Base-by-base conservation (phyloP, 1,140 invertebrate genomes). In the Drosophila biarmipes region DNA sequence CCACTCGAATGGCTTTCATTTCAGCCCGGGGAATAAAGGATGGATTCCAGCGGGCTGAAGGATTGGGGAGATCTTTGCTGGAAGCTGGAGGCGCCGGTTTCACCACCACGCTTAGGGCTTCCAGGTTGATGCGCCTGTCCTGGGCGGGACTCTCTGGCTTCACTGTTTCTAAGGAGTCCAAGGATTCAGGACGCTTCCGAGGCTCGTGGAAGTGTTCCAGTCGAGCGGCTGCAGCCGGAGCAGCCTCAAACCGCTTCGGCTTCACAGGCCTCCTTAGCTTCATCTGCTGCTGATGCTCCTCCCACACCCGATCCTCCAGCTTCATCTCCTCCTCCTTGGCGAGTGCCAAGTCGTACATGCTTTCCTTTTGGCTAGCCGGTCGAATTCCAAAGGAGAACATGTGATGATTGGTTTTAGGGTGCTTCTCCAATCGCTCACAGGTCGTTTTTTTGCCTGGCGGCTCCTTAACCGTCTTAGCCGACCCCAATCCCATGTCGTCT, bases 311-410 rank as follows among this genome's bases (percentile, higher is more conserved):
- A 8, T 57, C 46, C 43, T 64, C 57, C 21, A 86, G 51, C 34
- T 72, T 87, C 0, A 31, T 38, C 19, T 86, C 82, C 58, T 86
- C 82, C 14, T 40, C 43, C 14, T 54, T 35, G 1, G 82, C 64
- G 7, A 52, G 15, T 0, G 29, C 64, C 34, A 68, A 38, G 12
- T 51, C 52, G 8, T 42, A 11, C 8, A 52, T 11, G 11, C 24
- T 67, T 14, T 71, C 68, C 2, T 6, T 10, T 6, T 59, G 7
- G 7, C 38, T 63, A 8, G 61, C 38, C 8, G 66, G 53, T 6
- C 51, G 57, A 2, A 75, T 52, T 2, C 82, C 82, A 48, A 86
- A 87, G 14, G 57, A 63, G 31, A 82, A 86, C 0, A 34, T 8
- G 0, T 8, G 37, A 0, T 19, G 24, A 34, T 42, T 6, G 6